Evolutionary conservation across 2,888 invertebrate genomes (phyloP), one percentile per base, ranked within the genome.

Genomic region (Carabus problematicus): DNA sequence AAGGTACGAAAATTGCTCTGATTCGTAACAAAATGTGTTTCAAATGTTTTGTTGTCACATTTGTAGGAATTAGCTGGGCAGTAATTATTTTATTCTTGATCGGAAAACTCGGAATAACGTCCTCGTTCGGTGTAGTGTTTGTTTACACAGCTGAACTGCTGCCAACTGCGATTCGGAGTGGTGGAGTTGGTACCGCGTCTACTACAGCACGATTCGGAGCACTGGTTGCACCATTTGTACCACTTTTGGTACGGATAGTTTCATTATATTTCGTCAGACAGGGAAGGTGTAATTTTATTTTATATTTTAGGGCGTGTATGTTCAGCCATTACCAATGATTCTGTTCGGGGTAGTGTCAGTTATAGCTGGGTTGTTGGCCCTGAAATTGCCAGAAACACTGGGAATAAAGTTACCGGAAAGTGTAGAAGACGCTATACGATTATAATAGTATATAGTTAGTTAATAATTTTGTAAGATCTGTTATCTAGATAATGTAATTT

Each of bases 381-480:
- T 88, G n/a, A 79, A 86, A 61, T 77, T 89, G 71, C 89, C 89
- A 0, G 89, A 89, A 82, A 89, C 89, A 7, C 82, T 86, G 72
- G 86, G 85, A 52, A 81, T 80, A 56, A 86, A 86, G 73, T 77
- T 89, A 62, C 89, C 89, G 1, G 88, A 89, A 78, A 88, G 87
- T 29, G 83, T 87, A 61, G 80, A 83, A 72, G 85, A 86, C 72
- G 83, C 84, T 7, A 78, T 82, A 73, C 75, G 74, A 58, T 71
- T 79, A 55, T 76, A 71, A 72, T 72, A 59, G 29, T 16, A 54
- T 54, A n/a, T n/a, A n/a, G n/a, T n/a, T n/a, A n/a, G n/a, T n/a
- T n/a, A n/a, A n/a, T n/a, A n/a, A n/a, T 54, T 39, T 59, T 59
- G 14, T 59, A 59, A 59, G 39, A 29, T 59, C 14, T 29, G 14